Base-by-base conservation (phyloP, 2,113 vertebrate genomes). In the Vulpes ferrilata region DNA sequence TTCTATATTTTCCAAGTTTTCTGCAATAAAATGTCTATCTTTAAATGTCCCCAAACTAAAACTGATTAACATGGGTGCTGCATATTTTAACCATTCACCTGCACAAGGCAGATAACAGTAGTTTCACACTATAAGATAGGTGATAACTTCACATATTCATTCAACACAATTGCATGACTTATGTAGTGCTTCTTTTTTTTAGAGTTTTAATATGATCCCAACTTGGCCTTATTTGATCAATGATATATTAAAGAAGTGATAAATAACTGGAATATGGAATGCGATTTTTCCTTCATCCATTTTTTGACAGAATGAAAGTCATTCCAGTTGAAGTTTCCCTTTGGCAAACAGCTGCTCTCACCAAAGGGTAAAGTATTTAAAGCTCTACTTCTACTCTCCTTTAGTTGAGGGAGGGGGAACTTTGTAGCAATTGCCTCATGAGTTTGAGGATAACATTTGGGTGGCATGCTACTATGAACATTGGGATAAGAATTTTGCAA, bases 81-180 rank as follows among this genome's bases (percentile, higher is more conserved):
- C 38, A 86, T 92, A 91, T 86, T 95, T 92, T 74, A 81, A 89
- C 57, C 11, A 96, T 5, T 55, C 57, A 96, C 25, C 12, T 35
- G 16, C 19, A 78, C 57, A 83, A 22, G 32, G 16, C 65, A 90
- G 27, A 59, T 43, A 79, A 62, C 6, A 87, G 13, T 59, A 80
- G 2, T 84, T 96, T 15, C 64, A 84, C 30, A 74, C 3, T 95
- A 71, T 0, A 57, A 60, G 7, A 22, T 23, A 25, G 38, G 7
- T 71, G 15, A 78, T 82, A 32, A 76, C 27, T 81, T 95, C 51
- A 35, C 25, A 7, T 67, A 74, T 53, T 78, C 30, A 78, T 76
- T 15, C 3, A 35, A n/a, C 4, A 80, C 2, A 94, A 80, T 96
- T 23, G 30, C 48, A 60, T 60, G 7, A 57, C 71, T 51, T 86